Percentiles rank a stretch among this genome's conserved stretches.
Conservation (phyloP, 2,113 vertebrate genomes). For the Abramis brama region DNA sequence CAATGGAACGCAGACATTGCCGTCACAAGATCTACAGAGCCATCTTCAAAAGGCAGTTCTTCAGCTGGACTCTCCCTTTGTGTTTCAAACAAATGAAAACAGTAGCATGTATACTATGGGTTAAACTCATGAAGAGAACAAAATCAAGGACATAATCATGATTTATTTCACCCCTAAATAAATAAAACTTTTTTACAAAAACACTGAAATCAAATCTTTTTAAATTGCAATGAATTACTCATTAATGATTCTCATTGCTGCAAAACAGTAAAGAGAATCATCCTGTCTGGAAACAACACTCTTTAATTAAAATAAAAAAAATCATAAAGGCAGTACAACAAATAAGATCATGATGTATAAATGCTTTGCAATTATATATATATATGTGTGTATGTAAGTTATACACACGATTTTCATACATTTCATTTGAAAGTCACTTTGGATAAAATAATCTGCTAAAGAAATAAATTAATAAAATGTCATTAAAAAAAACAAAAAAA, state of each 20-base stretch:
- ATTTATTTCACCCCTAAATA: background rate
- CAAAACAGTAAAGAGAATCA: background rate
- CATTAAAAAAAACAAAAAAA: too few relatives aligned
- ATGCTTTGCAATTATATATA: too few relatives aligned
- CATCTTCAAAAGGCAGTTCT: constrained; percentile 72
- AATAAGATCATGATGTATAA: background rate
- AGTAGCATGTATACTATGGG: background rate
- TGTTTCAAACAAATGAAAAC: background rate
- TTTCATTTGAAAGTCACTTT: background rate
- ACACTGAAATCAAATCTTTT: too few relatives aligned
- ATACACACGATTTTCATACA: background rate
- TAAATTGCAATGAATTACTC: too few relatives aligned
- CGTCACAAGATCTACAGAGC: constrained; percentile 78
- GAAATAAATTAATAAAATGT: background rate
- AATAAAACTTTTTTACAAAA: background rate
- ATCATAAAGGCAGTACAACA: background rate
- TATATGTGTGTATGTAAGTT: too few relatives aligned
- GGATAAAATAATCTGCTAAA: background rate
- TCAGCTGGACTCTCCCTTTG: constrained; percentile 76
- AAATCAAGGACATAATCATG: background rate
- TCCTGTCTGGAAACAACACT: background rate
- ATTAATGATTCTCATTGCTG: background rate
- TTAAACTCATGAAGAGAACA: background rate
- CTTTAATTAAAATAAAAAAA: background rate
- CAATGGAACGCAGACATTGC: constrained; percentile 82